Evolutionary conservation across 2,113 vertebrate species (phyloP).

Genomic region (Uria aalge): DNA sequence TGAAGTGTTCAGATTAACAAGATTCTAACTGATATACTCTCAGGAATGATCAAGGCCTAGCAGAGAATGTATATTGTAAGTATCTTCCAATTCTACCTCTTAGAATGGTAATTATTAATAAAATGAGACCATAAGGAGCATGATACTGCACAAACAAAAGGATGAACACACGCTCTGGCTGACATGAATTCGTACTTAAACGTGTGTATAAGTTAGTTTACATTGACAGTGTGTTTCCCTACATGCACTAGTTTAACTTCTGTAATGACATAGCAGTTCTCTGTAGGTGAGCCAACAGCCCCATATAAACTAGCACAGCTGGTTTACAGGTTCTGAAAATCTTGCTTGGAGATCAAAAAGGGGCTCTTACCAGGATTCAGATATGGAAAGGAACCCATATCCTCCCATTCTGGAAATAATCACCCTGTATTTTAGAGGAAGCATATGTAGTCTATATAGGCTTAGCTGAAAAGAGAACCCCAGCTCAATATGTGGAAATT

Average conservation of each 20-base stretch:
- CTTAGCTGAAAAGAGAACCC: neutral
- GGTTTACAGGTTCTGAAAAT: conserved; percentile 35
- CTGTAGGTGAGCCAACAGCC: conserved; percentile 11
- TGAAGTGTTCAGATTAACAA: neutral
- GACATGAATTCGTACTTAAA: neutral
- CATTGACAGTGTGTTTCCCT: neutral
- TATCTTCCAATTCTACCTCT: neutral
- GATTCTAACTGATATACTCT: neutral
- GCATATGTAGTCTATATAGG: neutral
- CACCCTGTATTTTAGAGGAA: neutral
- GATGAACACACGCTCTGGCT: neutral
- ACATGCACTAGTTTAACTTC: conserved; percentile 50
- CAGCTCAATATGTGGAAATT: conserved; percentile 13
- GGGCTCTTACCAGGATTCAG: conserved; percentile 4
- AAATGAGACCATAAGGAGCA: neutral
- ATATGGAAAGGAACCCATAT: neutral
- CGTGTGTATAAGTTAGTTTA: neutral
- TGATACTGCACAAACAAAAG: neutral
- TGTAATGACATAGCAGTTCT: conserved; percentile 26
- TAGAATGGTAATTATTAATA: neutral
- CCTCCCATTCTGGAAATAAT: neutral
- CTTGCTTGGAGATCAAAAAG: conserved; percentile 1
- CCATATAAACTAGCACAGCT: conserved; percentile 42
- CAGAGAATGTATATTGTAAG: neutral
- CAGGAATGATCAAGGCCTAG: neutral